Evolutionary conservation across 1,140 invertebrate genomes (phyloP).

Genomic region (Elymnias hypermnestra): DNA sequence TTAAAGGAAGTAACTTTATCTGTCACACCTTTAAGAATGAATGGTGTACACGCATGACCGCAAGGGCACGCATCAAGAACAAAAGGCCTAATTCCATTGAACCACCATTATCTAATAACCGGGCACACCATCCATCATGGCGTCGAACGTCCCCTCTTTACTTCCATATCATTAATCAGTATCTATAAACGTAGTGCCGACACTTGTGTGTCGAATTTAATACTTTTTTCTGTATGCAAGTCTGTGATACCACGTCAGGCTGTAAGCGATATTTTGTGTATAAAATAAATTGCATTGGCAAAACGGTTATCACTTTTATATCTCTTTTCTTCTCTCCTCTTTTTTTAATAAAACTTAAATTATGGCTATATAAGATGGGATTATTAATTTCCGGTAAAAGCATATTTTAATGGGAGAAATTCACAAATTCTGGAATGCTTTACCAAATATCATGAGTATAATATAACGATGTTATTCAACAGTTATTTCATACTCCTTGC

Average conservation of each 20-base stretch:
- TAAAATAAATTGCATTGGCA: too few relatives aligned
- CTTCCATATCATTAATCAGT: conserved; percentile 69
- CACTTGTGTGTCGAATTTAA: conserved; percentile 64
- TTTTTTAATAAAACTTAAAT: too few relatives aligned
- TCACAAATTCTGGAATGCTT: too few relatives aligned
- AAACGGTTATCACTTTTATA: too few relatives aligned
- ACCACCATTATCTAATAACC: conserved; percentile 72
- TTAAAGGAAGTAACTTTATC: too few relatives aligned
- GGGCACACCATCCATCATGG: conserved; percentile 55
- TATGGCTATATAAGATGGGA: too few relatives aligned
- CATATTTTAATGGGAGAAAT: too few relatives aligned
- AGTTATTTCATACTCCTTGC: too few relatives aligned
- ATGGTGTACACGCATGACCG: conserved; percentile 2
- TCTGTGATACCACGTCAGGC: neutral
- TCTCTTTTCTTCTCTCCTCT: too few relatives aligned
- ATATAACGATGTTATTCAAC: too few relatives aligned
- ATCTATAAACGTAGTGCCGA: conserved; percentile 66
- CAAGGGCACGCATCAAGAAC: conserved; percentile 43
- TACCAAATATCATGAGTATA: too few relatives aligned
- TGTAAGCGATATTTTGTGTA: neutral
- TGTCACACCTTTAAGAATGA: neutral
- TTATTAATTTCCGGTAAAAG: too few relatives aligned
- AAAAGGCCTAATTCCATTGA: conserved; percentile 69
- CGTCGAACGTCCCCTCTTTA: conserved; percentile 49
- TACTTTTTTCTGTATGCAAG: neutral